Conservation (phyloP, 64 coral and sea anemone genomes). For the Montipora foliosa region DNA sequence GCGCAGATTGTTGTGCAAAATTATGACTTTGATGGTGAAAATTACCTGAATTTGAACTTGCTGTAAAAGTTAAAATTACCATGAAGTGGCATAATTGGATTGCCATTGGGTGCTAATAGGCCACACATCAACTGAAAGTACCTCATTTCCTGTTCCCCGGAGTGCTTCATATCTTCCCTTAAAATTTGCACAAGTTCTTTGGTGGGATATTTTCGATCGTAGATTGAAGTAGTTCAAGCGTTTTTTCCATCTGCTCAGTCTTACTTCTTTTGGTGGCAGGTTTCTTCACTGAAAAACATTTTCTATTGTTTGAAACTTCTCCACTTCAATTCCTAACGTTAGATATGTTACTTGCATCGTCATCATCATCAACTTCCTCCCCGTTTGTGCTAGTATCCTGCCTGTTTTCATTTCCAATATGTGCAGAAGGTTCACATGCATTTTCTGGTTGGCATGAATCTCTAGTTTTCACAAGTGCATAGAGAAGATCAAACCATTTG, state of each 20-base stretch:
- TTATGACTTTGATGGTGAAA: neutral
- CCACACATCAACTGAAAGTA: conserved; percentile 78
- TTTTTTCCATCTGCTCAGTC: conserved; percentile 53
- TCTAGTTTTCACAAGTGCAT: conserved; percentile 3
- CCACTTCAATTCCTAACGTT: neutral
- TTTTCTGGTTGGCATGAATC: neutral
- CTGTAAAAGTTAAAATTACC: conserved; percentile 1
- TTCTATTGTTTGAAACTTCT: conserved; percentile 1
- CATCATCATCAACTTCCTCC: neutral
- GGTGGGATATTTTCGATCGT: conserved; percentile 76
- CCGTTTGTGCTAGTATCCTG: neutral
- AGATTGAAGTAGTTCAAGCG: conserved; percentile 58
- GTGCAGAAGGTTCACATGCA: neutral
- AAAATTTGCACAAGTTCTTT: conserved; percentile 66
- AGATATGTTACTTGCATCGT: neutral
- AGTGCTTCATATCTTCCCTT: conserved; percentile 66
- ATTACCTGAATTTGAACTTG: no score
- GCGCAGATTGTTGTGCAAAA: neutral
- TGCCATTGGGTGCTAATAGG: neutral
- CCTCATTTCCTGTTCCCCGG: conserved; percentile 73
- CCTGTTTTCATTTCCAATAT: no score
- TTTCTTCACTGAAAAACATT: conserved; percentile 46
- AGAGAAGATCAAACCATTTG: neutral
- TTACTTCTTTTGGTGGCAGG: conserved; percentile 31
- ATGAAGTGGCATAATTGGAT: neutral